Base-by-base conservation (phyloP, 1,140 invertebrate genomes). In the Brachionus rubens region DNA sequence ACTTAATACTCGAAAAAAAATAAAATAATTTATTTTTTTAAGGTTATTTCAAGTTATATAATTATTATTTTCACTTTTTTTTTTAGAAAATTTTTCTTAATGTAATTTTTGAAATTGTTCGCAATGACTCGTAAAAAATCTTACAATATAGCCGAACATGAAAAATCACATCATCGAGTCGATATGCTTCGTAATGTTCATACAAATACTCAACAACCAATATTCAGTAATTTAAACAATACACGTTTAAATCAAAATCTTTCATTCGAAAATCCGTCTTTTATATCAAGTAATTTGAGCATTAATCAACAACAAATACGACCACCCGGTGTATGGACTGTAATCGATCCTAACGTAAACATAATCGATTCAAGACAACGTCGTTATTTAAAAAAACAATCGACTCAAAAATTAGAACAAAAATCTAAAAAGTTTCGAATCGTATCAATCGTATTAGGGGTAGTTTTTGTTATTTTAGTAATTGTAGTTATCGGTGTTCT, bases 71-170 rank as follows among this genome's bases (percentile, higher is more conserved):
- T 36, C 33, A 36, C 4, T 36, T 5, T 3, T 5, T 3, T n/a
- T n/a, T 3, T 36, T 36, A 36, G 3, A 36, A 36, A 5, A 5
- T 36, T 46, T 46, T 46, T 14, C 9, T 10, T 46, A 46, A 46
- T 46, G 43, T 46, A 46, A 46, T 16, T 46, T 46, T 46, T 46
- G 5, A 46, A 7, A 9, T 9, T 36, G 33, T 14, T 46, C 3
- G n/a, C 28, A 43, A 65, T 43, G 36, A 43, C 16, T 19, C 33
- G 40, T n/a, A 65, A 65, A 65, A n/a, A 21, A 43, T 24, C 33
- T 43, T 65, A 65, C 19, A 65, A 65, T 43, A 24, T 65, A 65
- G 36, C 59, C 30, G 59, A 65, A 43, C 59, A 65, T 28, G 59
- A 65, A 65, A 65, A 65, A 43, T 65, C 33, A 3, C 36, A 43